A percentile compares a stretch with the other conserved stretches of the same genome.
phyloP scores from a whole-genome alignment of 2,888 invertebrate genomes.

The Copidosoma aretas region DNA sequence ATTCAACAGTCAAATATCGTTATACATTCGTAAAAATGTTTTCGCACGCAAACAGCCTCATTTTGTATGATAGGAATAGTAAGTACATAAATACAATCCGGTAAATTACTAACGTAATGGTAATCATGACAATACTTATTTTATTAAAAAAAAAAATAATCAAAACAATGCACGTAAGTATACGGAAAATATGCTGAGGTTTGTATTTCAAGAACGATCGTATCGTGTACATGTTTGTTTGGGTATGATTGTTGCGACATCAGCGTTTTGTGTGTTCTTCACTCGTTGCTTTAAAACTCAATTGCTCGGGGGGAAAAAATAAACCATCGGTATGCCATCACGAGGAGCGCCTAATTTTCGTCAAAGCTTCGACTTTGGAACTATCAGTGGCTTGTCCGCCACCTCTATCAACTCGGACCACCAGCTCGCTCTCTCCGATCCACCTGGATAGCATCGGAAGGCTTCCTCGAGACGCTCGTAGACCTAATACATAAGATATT shows the following conservation, averaged over 20 bases:
- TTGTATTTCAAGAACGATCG: constrained; percentile 30
- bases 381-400: constrained; percentile 49
- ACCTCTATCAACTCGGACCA: constrained; percentile 69
- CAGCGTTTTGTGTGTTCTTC: constrained; percentile 13
- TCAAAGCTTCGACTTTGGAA: constrained; percentile 53
- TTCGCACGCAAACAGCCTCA: constrained; percentile 12
- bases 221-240: constrained; percentile 34
- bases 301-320: constrained; percentile 9
- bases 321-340: background rate
- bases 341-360: constrained; percentile 11
- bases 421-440: constrained; percentile 76
- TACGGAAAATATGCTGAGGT: constrained; percentile 29
- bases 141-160: background rate
- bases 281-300: background rate
- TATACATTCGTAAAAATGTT: constrained; percentile 20
- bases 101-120: constrained; percentile 5
- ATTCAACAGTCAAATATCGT: constrained; percentile 22
- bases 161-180: constrained; percentile 27
- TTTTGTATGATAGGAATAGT: background rate
- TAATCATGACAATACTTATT: background rate
- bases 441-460: constrained; percentile 74
- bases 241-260: constrained; percentile 29
- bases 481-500: constrained; percentile 64
- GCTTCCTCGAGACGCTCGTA: constrained; percentile 77
- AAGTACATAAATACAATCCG: constrained; percentile 14